Evolutionary conservation across 2,888 invertebrate genomes (phyloP).

Genomic region (Apomyelois bistriatella): DNA sequence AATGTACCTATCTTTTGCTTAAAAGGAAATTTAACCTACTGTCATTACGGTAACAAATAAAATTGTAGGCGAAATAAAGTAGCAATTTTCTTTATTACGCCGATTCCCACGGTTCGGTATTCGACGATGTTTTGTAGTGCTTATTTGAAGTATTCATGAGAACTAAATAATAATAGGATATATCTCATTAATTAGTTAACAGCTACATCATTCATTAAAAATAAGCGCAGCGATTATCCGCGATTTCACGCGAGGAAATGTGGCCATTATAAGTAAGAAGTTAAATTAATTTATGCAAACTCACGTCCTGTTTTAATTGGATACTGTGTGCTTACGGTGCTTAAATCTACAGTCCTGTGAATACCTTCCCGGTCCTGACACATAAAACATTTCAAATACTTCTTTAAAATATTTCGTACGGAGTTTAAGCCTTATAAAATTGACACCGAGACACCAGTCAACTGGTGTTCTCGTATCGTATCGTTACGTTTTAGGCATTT

Average conservation of each 20-base stretch:
- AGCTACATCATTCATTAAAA: neutral
- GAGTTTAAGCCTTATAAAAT: no score
- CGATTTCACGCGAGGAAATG: neutral
- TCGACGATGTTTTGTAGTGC: neutral
- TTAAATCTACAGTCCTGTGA: neutral
- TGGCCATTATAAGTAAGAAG: neutral
- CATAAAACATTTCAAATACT: neutral
- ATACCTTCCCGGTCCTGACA: neutral
- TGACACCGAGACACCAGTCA: no score
- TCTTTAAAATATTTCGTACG: neutral
- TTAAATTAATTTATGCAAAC: slow-evolving; percentile 5
- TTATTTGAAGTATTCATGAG: neutral
- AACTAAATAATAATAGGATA: slow-evolving; percentile 5
- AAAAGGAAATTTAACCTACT: no score
- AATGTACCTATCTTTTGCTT: no score
- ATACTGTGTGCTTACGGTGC: slow-evolving; percentile 4
- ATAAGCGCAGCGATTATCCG: neutral
- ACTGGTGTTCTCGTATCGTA: no score
- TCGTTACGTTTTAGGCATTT: no score
- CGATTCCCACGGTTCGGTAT: neutral
- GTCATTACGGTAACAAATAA: neutral
- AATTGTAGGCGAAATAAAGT: neutral
- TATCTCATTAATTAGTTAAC: neutral
- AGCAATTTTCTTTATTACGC: neutral
- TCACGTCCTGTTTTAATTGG: slow-evolving; percentile 9